Conservation (phyloP, 1,140 invertebrate species). For the Temnothorax longispinosus region DNA sequence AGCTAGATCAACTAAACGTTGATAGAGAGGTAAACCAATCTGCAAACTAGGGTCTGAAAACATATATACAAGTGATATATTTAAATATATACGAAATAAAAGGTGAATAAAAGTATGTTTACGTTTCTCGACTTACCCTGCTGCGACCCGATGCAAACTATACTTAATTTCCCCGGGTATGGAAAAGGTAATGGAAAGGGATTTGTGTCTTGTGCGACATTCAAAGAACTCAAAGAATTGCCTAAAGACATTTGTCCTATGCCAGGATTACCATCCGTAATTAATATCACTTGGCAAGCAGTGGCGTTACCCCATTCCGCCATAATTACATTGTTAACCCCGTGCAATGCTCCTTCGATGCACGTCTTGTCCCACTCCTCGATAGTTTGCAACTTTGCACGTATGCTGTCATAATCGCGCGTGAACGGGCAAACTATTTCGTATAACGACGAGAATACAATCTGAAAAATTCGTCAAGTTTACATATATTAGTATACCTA, state of each 20-base stretch:
- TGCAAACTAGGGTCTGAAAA: constrained; percentile 77
- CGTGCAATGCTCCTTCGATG: constrained; percentile 91
- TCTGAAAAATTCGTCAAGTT: constrained; percentile 82
- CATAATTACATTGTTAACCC: constrained; percentile 91
- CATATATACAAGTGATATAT: constrained; percentile 33
- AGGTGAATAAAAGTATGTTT: constrained; percentile 11
- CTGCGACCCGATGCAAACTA: constrained; percentile 89
- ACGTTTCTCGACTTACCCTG: constrained; percentile 79
- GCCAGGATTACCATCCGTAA: constrained; percentile 93
- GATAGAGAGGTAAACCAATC: constrained; percentile 79
- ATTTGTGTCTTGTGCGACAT: constrained; percentile 80
- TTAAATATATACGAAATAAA: constrained; percentile 13
- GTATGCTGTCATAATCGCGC: constrained; percentile 93
- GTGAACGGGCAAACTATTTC: constrained; percentile 94
- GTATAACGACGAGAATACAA: constrained; percentile 92
- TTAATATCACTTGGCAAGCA: constrained; percentile 92
- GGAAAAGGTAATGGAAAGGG: constrained; percentile 91
- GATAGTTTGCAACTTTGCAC: constrained; percentile 89
- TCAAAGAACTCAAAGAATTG: constrained; percentile 84
- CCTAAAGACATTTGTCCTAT: constrained; percentile 88
- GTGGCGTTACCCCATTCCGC: constrained; percentile 94
- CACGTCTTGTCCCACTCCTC: constrained; percentile 95
- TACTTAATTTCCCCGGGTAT: constrained; percentile 93
- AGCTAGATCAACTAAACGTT: constrained; percentile 87
- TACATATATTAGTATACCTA: constrained; percentile 30